These are phyloP conservation scores for Ochotona curzoniae DNA, from an alignment of 2,113 vertebrate species.

Conservation along the genomic window DNA sequence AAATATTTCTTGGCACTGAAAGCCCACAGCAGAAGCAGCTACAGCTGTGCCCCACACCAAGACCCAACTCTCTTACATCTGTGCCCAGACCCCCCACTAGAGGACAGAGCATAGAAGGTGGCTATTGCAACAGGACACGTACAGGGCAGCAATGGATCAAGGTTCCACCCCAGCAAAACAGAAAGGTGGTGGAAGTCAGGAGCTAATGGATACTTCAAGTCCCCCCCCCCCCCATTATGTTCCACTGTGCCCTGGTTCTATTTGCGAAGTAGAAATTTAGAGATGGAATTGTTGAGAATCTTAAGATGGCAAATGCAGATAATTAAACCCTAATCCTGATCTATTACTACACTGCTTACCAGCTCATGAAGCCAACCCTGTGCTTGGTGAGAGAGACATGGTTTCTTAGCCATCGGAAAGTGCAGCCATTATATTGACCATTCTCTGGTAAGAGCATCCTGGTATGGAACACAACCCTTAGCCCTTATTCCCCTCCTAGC, in stretches of 20 bases:
- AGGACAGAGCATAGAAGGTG: background rate
- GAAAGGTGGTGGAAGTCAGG: background rate
- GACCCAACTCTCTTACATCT: background rate
- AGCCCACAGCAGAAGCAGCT: background rate
- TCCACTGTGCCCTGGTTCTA: background rate
- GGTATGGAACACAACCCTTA: background rate
- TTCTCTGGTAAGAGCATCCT: background rate
- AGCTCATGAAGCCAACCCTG: background rate
- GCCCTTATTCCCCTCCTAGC: background rate
- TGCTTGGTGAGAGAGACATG: background rate
- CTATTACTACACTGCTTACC: background rate
- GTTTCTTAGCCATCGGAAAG: background rate
- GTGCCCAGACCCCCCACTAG: background rate
- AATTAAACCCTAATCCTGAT: background rate
- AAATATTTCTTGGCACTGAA: background rate
- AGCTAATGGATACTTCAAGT: background rate
- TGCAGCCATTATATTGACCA: background rate
- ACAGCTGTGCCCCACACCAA: background rate
- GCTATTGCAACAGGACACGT: background rate
- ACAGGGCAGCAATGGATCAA: background rate
- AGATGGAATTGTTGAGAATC: background rate
- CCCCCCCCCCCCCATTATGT: background rate
- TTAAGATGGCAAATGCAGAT: background rate
- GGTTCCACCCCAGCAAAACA: background rate
- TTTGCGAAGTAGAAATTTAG: background rate